Conservation (phyloP, 2,888 invertebrate species). For the Mactromeris polynyma region DNA sequence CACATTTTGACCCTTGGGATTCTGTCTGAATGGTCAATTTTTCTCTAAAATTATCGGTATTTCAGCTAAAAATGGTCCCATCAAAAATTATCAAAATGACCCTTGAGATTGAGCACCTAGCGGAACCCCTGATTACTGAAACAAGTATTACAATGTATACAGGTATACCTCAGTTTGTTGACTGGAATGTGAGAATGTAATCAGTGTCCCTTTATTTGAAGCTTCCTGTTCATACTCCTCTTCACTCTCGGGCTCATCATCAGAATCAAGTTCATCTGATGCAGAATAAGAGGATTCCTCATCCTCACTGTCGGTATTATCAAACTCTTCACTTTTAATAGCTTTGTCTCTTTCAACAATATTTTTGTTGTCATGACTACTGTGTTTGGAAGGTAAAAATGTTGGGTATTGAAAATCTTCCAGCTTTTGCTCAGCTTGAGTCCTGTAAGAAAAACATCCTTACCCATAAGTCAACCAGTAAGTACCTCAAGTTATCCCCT, state of each 20-base stretch:
- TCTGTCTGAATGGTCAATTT: too few species aligned
- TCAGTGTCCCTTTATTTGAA: slow-evolving; percentile 55
- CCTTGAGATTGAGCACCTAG: too few species aligned
- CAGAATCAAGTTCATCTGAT: slow-evolving; percentile 61
- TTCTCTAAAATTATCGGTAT: too few species aligned
- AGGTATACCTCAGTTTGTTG: not conserved
- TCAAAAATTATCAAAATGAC: too few species aligned
- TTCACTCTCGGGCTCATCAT: slow-evolving; percentile 57
- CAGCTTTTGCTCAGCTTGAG: slow-evolving; percentile 31
- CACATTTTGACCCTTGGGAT: too few species aligned
- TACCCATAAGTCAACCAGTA: too few species aligned
- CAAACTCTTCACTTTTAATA: not conserved
- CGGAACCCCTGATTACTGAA: too few species aligned
- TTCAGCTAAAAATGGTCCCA: too few species aligned
- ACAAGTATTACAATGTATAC: not conserved
- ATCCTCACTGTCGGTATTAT: not conserved
- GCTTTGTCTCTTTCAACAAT: not conserved
- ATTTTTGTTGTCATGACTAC: not conserved
- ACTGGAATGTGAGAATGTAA: slow-evolving; percentile 51
- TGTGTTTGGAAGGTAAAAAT: not conserved
- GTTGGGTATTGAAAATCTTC: slow-evolving; percentile 24
- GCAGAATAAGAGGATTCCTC: slow-evolving; percentile 39
- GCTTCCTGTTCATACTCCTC: slow-evolving; percentile 22
- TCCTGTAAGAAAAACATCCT: slow-evolving; percentile 25
- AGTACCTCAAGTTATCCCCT: too few species aligned